Conservation (phyloP, 2,888 invertebrate genomes). For the Entomobrya proxima region DNA sequence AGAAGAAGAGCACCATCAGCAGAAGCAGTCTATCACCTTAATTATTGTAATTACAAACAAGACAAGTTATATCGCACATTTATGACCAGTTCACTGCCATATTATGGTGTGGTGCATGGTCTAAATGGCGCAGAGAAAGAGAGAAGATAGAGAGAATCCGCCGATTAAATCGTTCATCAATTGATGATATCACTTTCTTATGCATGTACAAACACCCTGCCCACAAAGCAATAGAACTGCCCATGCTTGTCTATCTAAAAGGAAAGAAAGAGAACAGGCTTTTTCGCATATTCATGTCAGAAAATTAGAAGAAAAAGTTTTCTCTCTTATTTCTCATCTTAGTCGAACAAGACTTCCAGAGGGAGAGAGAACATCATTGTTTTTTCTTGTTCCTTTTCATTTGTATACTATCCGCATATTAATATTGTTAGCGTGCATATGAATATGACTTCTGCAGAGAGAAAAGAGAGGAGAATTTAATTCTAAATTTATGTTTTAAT, state of each 20-base stretch:
- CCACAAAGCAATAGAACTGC: constrained; percentile 53
- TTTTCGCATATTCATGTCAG: constrained; percentile 26
- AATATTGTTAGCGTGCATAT: constrained; percentile 15
- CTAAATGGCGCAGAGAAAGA: not conserved
- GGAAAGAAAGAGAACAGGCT: constrained; percentile 10
- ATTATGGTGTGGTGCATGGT: constrained; percentile 1
- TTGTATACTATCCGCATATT: not conserved
- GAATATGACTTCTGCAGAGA: constrained; percentile 4
- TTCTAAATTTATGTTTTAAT: constrained; percentile 66
- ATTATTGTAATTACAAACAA: constrained; percentile 64
- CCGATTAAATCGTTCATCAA: constrained; percentile 65
- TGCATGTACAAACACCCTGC: constrained; percentile 59
- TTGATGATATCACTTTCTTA: constrained; percentile 62
- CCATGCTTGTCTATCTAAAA: constrained; percentile 23
- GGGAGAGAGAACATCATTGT: not conserved
- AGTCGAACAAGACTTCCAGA: not conserved
- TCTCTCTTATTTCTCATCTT: not conserved
- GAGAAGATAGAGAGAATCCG: constrained; percentile 28
- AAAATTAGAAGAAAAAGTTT: constrained; percentile 38
- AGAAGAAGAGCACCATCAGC: constrained; percentile 12
- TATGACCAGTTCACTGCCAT: constrained; percentile 46
- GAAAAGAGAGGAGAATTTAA: constrained; percentile 52
- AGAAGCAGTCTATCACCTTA: constrained; percentile 59
- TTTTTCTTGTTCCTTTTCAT: not conserved
- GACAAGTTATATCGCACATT: constrained; percentile 65